Conservation (phyloP, 1,140 invertebrate genomes). For the Pemphigus obesinymphae region DNA sequence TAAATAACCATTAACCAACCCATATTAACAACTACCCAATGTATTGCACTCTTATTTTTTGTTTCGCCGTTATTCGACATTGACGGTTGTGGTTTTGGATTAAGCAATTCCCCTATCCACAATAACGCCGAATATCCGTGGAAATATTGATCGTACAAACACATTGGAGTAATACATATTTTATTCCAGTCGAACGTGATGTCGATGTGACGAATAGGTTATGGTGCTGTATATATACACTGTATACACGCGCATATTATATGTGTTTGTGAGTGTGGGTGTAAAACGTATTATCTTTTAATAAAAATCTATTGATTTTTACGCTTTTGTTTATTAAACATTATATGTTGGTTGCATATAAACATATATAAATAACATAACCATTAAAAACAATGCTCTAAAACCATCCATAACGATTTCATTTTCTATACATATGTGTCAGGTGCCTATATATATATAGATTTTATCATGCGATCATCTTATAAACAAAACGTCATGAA, state of each 20-base stretch:
- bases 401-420: neutral
- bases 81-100: neutral
- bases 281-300: neutral
- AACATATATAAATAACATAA: too few species aligned
- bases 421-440: too few species aligned
- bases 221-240: neutral
- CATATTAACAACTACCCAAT: neutral
- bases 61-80: neutral
- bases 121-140: neutral
- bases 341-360: neutral
- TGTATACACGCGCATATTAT: neutral
- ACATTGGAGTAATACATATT: neutral
- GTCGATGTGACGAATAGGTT: neutral
- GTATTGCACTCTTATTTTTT: neutral
- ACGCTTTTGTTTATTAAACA: neutral
- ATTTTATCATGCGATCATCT: too few species aligned
- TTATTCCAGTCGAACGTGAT: neutral
- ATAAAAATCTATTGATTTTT: conserved; percentile 13
- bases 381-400: neutral
- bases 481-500: neutral
- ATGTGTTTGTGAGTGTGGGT: neutral
- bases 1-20: too few species aligned
- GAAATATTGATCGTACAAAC: neutral
- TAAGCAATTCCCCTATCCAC: neutral
- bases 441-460: too few species aligned